Base-by-base conservation (phyloP, 2,888 invertebrate genomes). In the Apodemia mormo region DNA sequence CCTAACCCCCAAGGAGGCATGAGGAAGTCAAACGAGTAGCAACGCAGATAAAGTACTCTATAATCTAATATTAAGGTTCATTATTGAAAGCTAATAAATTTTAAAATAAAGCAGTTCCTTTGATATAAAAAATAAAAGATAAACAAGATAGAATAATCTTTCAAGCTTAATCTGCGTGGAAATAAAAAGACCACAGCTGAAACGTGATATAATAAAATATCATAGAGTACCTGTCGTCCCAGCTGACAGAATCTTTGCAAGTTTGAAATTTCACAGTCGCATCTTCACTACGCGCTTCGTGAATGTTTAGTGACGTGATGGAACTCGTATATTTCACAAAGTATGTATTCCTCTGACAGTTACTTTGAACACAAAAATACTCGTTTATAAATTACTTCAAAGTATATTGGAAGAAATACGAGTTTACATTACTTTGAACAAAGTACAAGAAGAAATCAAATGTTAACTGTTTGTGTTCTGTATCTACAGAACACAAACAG, bases 231-330 rank as follows among this genome's bases (percentile, higher is more conserved):
- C 33, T 61, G 58, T 61, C 58, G 58, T 29, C 56, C n/a, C 9
- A 40, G 14, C 22, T 58, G 58, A 61, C 58, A 33, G 30, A 14
- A 64, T 64, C 61, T 64, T 33, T 61, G 33, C 61, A 14, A 61
- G 37, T 61, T 61, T 61, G 10, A 33, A 61, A 61, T 61, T 37
- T 37, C 37, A 14, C 61, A 37, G n/a, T 10, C 3, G 58, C 37
- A 12, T 64, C 12, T 37, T n/a, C n/a, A 64, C 61, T n/a, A 37
- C 61, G 33, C 61, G 14, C 12, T 10, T 64, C 30, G 30, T 33
- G 61, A 33, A 64, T 64, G 61, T 64, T 64, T 64, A 33, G n/a
- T 33, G 61, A 33, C 9, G 29, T 10, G 2, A 29, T 64, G 14
- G 6, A 33, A 64, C 14, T 33, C 33, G 37, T 14, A 33, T 61